A percentile compares a stretch with the other conserved stretches of the same genome.
Evolutionary conservation across 2,888 invertebrate genomes (phyloP).

Genomic region (Yponomeuta malinellus): DNA sequence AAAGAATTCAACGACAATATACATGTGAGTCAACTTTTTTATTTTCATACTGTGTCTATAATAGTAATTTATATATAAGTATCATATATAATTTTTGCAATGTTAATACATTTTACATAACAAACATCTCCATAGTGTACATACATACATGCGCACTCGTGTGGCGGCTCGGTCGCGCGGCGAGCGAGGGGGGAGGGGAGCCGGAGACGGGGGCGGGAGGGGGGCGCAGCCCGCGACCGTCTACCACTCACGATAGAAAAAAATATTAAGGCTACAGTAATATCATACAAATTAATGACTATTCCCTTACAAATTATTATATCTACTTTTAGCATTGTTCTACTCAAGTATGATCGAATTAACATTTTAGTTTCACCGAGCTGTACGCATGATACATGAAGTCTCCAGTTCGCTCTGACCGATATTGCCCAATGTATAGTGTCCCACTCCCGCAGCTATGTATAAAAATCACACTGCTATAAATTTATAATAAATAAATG

Average conservation of each 20-base stretch:
- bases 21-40: conserved; percentile 73
- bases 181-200: conserved; percentile 21
- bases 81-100: conserved; percentile 75
- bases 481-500: conserved; percentile 76
- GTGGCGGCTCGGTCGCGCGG: conserved; percentile 35
- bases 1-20: conserved; percentile 57
- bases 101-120: conserved; percentile 76
- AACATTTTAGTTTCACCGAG: conserved; percentile 55
- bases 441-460: conserved; percentile 70
- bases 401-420: conserved; percentile 60
- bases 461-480: conserved; percentile 73
- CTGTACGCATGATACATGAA: conserved; percentile 57
- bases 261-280: conserved; percentile 71
- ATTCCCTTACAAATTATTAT: conserved; percentile 75
- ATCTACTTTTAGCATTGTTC: conserved; percentile 71
- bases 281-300: conserved; percentile 77
- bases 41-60: conserved; percentile 75
- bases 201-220: background rate
- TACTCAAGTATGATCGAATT: conserved; percentile 68
- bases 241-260: conserved; percentile 68
- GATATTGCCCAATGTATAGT: conserved; percentile 52
- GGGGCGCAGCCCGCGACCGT: conserved; percentile 26
- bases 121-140: conserved; percentile 72
- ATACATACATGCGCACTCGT: conserved; percentile 57
- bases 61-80: conserved; percentile 74